These are phyloP conservation scores for Scaptodrosophila lebanonensis DNA, from an alignment of 1,140 invertebrate genomes.

Conservation along the genomic window DNA sequence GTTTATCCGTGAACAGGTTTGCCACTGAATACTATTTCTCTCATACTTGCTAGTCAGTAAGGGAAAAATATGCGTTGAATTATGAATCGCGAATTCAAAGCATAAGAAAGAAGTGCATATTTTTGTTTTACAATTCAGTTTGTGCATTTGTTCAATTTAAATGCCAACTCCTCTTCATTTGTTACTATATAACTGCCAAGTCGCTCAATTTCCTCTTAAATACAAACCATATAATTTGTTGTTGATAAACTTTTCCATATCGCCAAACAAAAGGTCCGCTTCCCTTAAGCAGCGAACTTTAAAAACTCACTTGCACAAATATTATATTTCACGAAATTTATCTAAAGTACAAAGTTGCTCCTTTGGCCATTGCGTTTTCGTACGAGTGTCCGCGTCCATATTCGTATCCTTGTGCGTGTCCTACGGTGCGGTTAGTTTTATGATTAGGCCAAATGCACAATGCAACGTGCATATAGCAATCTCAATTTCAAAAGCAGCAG, in stretches of 20 bases:
- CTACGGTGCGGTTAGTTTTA: conserved; percentile 44
- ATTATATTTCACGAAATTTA: conserved; percentile 36
- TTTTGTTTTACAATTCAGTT: no score
- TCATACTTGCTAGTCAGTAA: no score
- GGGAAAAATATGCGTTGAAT: no score
- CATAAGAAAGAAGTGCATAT: no score
- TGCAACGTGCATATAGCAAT: conserved; percentile 72
- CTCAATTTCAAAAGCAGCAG: conserved; percentile 58
- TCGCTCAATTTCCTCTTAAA: no score
- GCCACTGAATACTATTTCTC: no score
- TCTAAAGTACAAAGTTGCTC: conserved; percentile 50
- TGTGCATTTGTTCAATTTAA: no score
- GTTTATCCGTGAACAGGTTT: no score
- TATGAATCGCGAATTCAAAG: no score
- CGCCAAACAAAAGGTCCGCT: no score
- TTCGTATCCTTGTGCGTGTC: conserved; percentile 29
- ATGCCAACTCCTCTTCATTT: no score
- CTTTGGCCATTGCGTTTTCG: background rate
- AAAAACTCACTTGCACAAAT: conserved; percentile 36
- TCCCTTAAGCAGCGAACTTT: conserved; percentile 40
- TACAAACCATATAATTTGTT: conserved; percentile 56
- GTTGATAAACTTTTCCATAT: conserved; percentile 57
- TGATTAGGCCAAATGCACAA: conserved; percentile 70
- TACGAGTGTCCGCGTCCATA: conserved; percentile 23
- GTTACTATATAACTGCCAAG: no score